These are phyloP conservation scores for Bergia puertoricense DNA, from an alignment of 92 coral and sea anemone species.

Conservation along the genomic window DNA sequence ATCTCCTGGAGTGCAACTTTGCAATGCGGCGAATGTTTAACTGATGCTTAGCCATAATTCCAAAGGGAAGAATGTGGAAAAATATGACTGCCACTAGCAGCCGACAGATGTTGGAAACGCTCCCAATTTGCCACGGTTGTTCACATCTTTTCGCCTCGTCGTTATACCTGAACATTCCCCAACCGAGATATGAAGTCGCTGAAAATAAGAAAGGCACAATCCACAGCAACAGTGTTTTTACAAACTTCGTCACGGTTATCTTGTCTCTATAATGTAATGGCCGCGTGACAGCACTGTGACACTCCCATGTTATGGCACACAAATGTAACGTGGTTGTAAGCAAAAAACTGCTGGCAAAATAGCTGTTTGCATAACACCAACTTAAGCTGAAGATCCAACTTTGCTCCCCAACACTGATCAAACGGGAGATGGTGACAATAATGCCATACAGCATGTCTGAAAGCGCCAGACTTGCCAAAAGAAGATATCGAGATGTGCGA, in stretches of 20 bases:
- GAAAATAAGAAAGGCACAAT: conserved; percentile 4
- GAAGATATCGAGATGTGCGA: conserved; percentile 1
- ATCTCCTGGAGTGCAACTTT: neutral
- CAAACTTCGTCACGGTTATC: neutral
- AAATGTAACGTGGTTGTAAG: conserved; percentile 3
- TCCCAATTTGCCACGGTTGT: neutral
- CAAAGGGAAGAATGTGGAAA: conserved; percentile 8
- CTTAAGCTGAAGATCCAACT: neutral
- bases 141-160: neutral
- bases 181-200: neutral
- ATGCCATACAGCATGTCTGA: conserved; percentile 2
- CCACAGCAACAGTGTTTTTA: neutral
- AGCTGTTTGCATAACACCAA: neutral
- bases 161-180: conserved; percentile 7
- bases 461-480: conserved; percentile 13
- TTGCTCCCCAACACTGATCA: neutral
- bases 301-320: conserved; percentile 22
- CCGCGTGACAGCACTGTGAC: conserved; percentile 8
- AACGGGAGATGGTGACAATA: neutral
- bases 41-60: conserved; percentile 13
- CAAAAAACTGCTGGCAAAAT: neutral
- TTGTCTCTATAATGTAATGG: neutral
- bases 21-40: neutral
- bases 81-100: neutral
- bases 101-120: neutral